Base-by-base conservation (phyloP, 2,797 vertebrate species). In the Nothura maculosa region DNA sequence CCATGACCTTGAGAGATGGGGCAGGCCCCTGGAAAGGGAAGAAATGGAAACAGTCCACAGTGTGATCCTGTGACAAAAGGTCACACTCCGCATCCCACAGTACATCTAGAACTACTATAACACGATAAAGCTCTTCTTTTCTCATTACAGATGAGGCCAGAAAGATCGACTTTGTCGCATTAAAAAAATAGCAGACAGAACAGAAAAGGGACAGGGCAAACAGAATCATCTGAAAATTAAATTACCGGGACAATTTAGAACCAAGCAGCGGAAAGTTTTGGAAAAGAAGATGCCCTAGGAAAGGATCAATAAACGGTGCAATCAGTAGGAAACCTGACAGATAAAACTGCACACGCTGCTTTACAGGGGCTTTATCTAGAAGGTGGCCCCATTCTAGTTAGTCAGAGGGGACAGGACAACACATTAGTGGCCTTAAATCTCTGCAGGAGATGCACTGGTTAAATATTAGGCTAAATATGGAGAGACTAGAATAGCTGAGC, bases 221-320 rank as follows among this genome's bases (percentile, higher is more conserved):
- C 54, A 91, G 63, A 84, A 89, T 11, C 6, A 75, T 20, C 19
- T 64, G 62, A 87, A 92, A 95, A 87, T 22, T 1, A 28, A 83
- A 92, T 55, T 58, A 32, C 42, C 69, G 28, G 12, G 7, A 66
- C 32, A 27, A 15, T 67, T 89, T 79, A 67, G 5, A 85, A 79
- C 52, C 79, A 21, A 84, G 60, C 38, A 32, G 21, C 24, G 74
- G 88, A 95, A 96, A 95, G 42, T 48, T 93, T 74, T 95, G 90
- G 90, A 90, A 91, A 94, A 89, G 66, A 66, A 80, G 70, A 84
- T 93, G 73, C 86, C 66, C 45, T 40, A 47, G 47, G 13, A 93
- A 54, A 17, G 45, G 74, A 47, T 60, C 66, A 60, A 40, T 40
- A 18, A 81, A 81, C 79, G 79, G 78, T 36, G 11, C 48, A 91